Evolutionary conservation across 2,113 vertebrate species (phyloP).

Genomic region (Synodontis membranacea): DNA sequence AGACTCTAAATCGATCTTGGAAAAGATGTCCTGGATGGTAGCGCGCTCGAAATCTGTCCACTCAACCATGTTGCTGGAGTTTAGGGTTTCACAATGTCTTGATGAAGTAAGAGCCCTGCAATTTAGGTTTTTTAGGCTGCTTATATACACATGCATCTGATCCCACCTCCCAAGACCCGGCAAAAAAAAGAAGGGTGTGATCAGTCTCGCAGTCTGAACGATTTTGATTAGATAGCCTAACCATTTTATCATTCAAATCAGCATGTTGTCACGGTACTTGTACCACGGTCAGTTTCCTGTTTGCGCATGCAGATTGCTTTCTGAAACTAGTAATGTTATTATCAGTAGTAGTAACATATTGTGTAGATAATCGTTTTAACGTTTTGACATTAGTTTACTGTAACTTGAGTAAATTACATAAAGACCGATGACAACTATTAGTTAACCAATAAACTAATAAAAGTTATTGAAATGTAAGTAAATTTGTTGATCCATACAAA

Average conservation of each 20-base stretch:
- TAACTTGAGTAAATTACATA: neutral
- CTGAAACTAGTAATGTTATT: neutral
- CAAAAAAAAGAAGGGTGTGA: constrained; percentile 28
- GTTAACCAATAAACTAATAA: neutral
- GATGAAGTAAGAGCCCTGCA: neutral
- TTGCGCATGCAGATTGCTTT: neutral
- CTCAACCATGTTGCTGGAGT: too few relatives aligned
- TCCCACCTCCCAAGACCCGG: constrained; percentile 14
- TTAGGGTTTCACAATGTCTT: constrained; percentile 1
- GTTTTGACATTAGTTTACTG: neutral
- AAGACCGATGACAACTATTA: too few relatives aligned
- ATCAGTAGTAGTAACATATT: neutral
- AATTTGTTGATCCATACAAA: too few relatives aligned
- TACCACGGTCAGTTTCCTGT: too few relatives aligned
- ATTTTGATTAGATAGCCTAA: constrained; percentile 11
- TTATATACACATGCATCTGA: constrained; percentile 17
- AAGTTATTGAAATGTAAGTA: neutral
- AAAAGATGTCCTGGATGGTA: too few relatives aligned
- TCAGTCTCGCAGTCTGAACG: neutral
- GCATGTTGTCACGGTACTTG: too few relatives aligned
- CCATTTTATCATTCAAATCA: too few relatives aligned
- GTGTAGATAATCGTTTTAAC: neutral
- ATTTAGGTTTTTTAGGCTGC: neutral
- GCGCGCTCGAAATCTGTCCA: too few relatives aligned
- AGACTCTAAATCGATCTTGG: too few relatives aligned